phyloP scores from a whole-genome alignment of 1,140 invertebrate genomes.

The Tetragnatha versicolor region DNA sequence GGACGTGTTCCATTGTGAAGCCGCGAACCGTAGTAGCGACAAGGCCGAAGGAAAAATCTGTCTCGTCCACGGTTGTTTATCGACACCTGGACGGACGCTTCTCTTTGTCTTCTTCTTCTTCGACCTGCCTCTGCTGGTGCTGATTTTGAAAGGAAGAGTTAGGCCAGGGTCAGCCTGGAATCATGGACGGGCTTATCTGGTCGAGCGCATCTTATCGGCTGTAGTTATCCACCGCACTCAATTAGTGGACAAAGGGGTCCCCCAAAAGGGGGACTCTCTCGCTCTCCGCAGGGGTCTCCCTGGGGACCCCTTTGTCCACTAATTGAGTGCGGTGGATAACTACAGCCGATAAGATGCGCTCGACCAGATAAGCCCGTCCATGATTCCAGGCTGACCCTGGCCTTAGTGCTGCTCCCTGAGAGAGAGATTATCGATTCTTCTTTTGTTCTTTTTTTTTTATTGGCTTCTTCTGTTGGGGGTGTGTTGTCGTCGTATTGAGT shows the following conservation, averaged over 20 bases:
- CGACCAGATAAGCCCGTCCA: too few relatives aligned
- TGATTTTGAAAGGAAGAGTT: slow-evolving; percentile 40
- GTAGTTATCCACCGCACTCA: not conserved
- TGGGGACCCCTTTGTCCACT: not conserved
- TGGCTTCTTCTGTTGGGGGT: too few relatives aligned
- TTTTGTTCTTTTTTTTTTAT: too few relatives aligned
- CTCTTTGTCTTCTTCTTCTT: slow-evolving; percentile 8
- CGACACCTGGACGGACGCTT: slow-evolving; percentile 15
- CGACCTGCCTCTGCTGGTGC: not conserved
- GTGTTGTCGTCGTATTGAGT: too few relatives aligned
- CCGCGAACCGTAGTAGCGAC: slow-evolving; percentile 19
- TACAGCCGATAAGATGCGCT: too few relatives aligned
- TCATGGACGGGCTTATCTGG: not conserved
- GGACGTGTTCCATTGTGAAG: slow-evolving; percentile 6
- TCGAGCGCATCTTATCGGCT: not conserved
- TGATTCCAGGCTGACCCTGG: too few relatives aligned
- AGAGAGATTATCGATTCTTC: too few relatives aligned
- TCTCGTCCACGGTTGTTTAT: slow-evolving; percentile 37
- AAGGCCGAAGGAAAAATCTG: slow-evolving; percentile 35
- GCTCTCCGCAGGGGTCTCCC: not conserved
- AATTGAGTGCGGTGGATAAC: too few relatives aligned
- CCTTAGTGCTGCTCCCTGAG: too few relatives aligned
- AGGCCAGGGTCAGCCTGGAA: not conserved
- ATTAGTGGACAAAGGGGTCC: not conserved
- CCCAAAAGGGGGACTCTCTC: not conserved